Base-by-base conservation (phyloP, 1,140 invertebrate species). In the Tetramorium simillimum region DNA sequence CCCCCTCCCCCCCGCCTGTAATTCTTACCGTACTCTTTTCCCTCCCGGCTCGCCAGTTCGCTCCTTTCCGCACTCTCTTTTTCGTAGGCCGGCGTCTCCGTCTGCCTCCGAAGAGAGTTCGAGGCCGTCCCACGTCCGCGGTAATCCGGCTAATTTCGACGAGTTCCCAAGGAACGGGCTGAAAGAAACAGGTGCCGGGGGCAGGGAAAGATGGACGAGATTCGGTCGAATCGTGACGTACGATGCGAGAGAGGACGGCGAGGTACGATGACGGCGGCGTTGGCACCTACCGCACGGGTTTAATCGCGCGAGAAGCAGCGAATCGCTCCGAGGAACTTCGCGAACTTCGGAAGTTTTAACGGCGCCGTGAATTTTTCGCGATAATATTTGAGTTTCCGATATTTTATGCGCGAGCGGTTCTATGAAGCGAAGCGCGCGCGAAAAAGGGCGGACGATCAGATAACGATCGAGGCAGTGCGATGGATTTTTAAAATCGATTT, bases 111-210 rank as follows among this genome's bases (percentile, higher is more conserved):
- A 72, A 24, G 72, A 89, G 89, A 89, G 89, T 89, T 86, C 89
- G 85, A 87, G 85, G 85, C 88, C 85, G 85, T 90, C 77, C 76
- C 76, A 86, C 88, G 88, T 86, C 88, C 56, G 88, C 77, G 84
- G 62, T 90, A 89, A 90, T 90, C 73, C 89, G 85, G 53, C 77
- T 90, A 90, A 90, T 90, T 90, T 89, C 78, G 53, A 51, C 75
- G 73, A 60, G 69, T 86, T 89, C 82, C 69, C 88, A 88, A 76
- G 60, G 21, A 77, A 53, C 60, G 46, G 85, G 56, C 56, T 77
- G 65, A 67, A 69, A 56, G 86, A 81, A 76, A 88, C 82, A 85
- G 81, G 73, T 86, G 81, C 63, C 77, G 43, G 16, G 60, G 81
- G 65, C 58, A 80, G 60, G 62, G 46, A 86, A 88, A 89, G 73